Percentiles rank a stretch among this genome's conserved stretches.
Conservation (phyloP, 2,797 vertebrate genomes). For the Halcyon smyrnensis region DNA sequence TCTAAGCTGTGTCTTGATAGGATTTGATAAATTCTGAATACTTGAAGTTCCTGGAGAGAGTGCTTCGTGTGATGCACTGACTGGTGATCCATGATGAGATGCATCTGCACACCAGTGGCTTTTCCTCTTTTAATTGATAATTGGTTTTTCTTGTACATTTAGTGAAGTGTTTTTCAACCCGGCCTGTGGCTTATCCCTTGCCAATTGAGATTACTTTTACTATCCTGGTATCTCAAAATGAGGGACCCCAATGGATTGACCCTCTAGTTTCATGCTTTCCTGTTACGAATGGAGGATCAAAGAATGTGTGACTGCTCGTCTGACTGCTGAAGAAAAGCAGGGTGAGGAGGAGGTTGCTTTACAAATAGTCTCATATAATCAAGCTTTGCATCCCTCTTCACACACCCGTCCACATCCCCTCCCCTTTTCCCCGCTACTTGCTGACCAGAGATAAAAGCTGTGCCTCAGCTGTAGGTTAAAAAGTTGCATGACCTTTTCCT, state of each 20-base stretch:
- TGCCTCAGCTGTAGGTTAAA: background rate
- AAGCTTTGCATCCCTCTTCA: background rate
- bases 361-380: background rate
- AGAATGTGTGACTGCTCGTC: background rate
- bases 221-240: background rate
- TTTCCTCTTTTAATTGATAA: background rate
- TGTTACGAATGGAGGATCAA: background rate
- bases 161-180: background rate
- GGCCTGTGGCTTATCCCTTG: background rate
- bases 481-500: background rate
- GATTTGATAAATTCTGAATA: background rate
- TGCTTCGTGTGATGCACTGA: background rate
- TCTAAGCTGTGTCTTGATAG: background rate
- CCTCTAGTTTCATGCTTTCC: background rate
- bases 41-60: background rate
- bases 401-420: background rate
- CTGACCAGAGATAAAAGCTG: background rate
- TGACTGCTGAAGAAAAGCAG: background rate
- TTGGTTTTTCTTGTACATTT: background rate
- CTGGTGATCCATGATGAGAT: background rate
- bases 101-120: background rate
- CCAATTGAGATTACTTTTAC: background rate
- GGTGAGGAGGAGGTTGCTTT: background rate
- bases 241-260: background rate
- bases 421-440: background rate